phyloP scores from a whole-genome alignment of 1,140 invertebrate species.

The Cylas formicarius region DNA sequence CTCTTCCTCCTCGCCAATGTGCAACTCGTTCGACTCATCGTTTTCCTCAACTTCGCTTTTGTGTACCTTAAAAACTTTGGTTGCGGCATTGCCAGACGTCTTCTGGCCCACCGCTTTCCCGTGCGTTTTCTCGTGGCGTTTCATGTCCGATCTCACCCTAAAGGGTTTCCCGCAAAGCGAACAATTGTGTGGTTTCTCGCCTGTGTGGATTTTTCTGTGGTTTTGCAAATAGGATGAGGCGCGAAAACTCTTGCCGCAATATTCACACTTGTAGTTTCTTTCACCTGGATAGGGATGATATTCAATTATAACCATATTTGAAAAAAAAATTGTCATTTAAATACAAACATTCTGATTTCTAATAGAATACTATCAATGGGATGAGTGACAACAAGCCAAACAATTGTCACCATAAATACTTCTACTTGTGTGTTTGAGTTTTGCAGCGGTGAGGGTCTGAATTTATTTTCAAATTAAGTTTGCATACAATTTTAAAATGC shows the following conservation, averaged over 20 bases:
- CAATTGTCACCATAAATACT: too few relatives aligned
- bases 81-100: not conserved
- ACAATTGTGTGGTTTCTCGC: conserved; percentile 75
- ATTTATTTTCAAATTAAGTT: too few relatives aligned
- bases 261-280: conserved; percentile 81
- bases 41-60: conserved; percentile 26
- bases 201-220: conserved; percentile 86
- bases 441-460: too few relatives aligned
- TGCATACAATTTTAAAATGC: too few relatives aligned
- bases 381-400: too few relatives aligned
- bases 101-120: conserved; percentile 16
- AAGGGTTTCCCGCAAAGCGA: conserved; percentile 74
- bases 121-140: conserved; percentile 78
- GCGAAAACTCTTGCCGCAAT: conserved; percentile 73
- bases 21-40: conserved; percentile 26
- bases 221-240: conserved; percentile 78
- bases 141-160: conserved; percentile 78
- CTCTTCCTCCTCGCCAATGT: conserved; percentile 27
- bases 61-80: conserved; percentile 15
- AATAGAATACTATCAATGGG: too few relatives aligned
- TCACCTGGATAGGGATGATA: conserved; percentile 48
- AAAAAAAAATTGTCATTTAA: too few relatives aligned
- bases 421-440: too few relatives aligned
- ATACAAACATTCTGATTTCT: too few relatives aligned
- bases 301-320: conserved; percentile 1